A percentile compares a stretch with the other conserved stretches of the same genome.
phyloP scores from a whole-genome alignment of 1,140 invertebrate genomes.

The Eupristina koningsbergeri region DNA sequence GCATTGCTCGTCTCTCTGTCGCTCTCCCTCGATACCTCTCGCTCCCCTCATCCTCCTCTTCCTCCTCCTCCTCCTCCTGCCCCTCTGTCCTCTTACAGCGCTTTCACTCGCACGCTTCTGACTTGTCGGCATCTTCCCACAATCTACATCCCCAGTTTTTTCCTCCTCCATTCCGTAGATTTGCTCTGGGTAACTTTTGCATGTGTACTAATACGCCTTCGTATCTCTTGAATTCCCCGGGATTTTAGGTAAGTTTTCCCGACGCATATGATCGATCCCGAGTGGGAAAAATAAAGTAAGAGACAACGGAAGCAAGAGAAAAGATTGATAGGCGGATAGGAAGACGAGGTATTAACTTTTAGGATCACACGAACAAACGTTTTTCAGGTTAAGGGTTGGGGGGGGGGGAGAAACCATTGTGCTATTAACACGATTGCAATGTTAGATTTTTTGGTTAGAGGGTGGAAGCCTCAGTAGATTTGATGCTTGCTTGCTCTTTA shows the following conservation, averaged over 20 bases:
- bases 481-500: neutral
- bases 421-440: neutral
- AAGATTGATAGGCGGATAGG: neutral
- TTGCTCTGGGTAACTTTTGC: neutral
- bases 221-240: constrained; percentile 26
- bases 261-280: neutral
- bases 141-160: constrained; percentile 51
- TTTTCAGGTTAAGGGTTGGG: constrained; percentile 9
- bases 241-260: constrained; percentile 44
- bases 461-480: too few species aligned
- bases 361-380: constrained; percentile 14
- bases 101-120: constrained; percentile 6
- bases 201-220: neutral
- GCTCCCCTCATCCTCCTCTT: neutral
- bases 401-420: neutral
- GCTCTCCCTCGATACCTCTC: constrained; percentile 3
- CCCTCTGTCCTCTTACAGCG: too few species aligned
- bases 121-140: constrained; percentile 42
- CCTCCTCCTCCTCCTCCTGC: too few species aligned
- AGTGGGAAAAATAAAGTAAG: neutral
- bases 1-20: neutral
- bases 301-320: neutral
- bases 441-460: neutral
- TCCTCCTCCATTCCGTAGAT: constrained; percentile 32
- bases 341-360: constrained; percentile 17